Percentiles rank a stretch among this genome's conserved stretches.
These are phyloP conservation scores for Cinclus cinclus DNA, from an alignment of 2,113 vertebrate genomes.

Conservation along the genomic window DNA sequence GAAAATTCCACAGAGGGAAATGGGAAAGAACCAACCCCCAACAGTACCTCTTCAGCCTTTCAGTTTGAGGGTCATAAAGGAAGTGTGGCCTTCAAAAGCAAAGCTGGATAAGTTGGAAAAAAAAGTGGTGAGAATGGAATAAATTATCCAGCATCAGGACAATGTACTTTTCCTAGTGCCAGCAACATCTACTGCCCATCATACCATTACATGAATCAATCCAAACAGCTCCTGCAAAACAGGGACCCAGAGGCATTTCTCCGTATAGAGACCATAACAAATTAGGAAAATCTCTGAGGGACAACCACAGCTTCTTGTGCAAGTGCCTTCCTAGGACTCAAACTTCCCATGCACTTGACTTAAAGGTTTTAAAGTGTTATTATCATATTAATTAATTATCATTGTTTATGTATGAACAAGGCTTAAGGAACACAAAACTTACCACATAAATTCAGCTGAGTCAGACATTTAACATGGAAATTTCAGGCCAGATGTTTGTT, in stretches of 20 bases:
- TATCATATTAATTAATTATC: not conserved
- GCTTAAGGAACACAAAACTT: not conserved
- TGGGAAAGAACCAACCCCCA: too few species aligned
- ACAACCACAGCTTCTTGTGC: not conserved
- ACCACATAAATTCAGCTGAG: not conserved
- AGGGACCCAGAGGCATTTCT: not conserved
- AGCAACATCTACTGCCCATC: not conserved
- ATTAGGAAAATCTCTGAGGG: not conserved
- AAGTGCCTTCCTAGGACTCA: not conserved
- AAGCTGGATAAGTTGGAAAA: not conserved
- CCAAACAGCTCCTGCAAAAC: not conserved
- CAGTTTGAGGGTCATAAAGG: not conserved
- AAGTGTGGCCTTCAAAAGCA: not conserved
- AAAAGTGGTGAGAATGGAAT: not conserved
- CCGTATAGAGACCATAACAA: not conserved
- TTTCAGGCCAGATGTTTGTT: not conserved
- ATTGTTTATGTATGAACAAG: not conserved
- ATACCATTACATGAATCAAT: not conserved
- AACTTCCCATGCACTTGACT: not conserved
- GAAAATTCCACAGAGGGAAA: too few species aligned
- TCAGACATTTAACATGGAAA: not conserved
- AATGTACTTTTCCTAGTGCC: not conserved
- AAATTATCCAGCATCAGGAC: not conserved
- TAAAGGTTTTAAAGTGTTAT: not conserved
- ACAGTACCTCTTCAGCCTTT: not conserved